These are phyloP conservation scores for Gymnarchus niloticus DNA, from an alignment of 2,113 vertebrate species.

Conservation along the genomic window DNA sequence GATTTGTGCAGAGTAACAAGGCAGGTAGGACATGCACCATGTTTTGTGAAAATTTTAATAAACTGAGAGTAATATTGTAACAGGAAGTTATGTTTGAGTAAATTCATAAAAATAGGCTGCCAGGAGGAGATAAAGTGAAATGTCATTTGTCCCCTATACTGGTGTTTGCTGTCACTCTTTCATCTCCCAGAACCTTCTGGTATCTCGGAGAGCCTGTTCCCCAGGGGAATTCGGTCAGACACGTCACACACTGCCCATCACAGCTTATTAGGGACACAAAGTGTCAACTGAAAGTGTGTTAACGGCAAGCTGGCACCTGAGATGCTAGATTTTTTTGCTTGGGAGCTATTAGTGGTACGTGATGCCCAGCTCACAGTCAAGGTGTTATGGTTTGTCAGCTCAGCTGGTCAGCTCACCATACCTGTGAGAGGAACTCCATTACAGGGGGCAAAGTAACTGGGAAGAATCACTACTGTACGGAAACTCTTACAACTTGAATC, in stretches of 20 bases:
- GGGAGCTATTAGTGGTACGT: background rate
- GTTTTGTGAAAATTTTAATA: background rate
- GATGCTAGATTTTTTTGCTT: background rate
- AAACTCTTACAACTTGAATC: background rate
- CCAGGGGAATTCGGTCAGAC: background rate
- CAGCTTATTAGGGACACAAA: background rate
- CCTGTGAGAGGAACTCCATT: background rate
- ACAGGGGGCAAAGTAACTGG: too few relatives aligned
- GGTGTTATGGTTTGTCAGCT: background rate
- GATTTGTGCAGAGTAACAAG: background rate
- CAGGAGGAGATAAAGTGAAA: background rate
- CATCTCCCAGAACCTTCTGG: background rate
- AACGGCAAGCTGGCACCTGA: background rate
- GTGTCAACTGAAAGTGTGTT: background rate
- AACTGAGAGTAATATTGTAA: background rate
- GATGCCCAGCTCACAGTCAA: background rate
- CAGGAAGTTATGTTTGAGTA: background rate
- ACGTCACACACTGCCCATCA: slow-evolving; percentile 8
- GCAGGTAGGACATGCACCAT: background rate
- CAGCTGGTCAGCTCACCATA: background rate
- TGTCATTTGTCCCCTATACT: background rate
- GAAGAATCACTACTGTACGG: background rate
- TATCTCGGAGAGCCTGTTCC: slow-evolving; percentile 11
- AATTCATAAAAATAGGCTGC: background rate
- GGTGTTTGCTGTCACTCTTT: background rate